Evolutionary conservation across 2,113 vertebrate genomes (phyloP), one percentile per base, ranked within the genome.

Genomic region (Bubo blakistoni): DNA sequence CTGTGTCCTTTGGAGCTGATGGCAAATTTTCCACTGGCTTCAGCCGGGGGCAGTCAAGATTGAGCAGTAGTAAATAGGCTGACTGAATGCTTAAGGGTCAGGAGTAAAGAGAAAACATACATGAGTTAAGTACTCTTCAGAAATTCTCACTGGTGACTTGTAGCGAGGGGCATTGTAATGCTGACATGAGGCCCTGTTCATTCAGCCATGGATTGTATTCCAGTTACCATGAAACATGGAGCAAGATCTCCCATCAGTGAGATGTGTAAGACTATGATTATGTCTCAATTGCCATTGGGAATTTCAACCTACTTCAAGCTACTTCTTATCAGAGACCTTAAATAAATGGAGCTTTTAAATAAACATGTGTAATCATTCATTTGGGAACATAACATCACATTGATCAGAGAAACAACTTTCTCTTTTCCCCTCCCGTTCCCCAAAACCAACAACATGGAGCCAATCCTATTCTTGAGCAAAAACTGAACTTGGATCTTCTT

Each of bases 241-340:
- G 47, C 51, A 69, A 58, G 52, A 44, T 54, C 94, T 90, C 52
- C 71, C 59, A n/a, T 59, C n/a, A 11, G 17, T 86, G 57, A 47
- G 46, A 47, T 67, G 61, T 82, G 17, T 72, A 73, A 72, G 84
- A 65, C 26, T 70, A 34, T 69, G 76, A 36, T 36, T 61, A 32
- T 38, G 54, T 78, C 77, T 91, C 58, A 74, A 8, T 51, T 88
- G 46, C 54, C 40, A 54, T 3, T 92, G 78, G 78, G 69, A 62
- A 80, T 77, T 96, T 95, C 49, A 69, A 52, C 76, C 71, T 82
- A 67, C 4, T 2, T 73, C 78, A 91, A 54, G 65, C 22, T 96
- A 90, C 63, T 88, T 95, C 73, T 95, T 93, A 96, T 9, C 78
- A 86, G 92, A 96, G 86, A 93, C 44, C 86, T 87, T 77, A 89